Base-by-base conservation (phyloP, 2,888 invertebrate species). In the Xylota sylvarum region DNA sequence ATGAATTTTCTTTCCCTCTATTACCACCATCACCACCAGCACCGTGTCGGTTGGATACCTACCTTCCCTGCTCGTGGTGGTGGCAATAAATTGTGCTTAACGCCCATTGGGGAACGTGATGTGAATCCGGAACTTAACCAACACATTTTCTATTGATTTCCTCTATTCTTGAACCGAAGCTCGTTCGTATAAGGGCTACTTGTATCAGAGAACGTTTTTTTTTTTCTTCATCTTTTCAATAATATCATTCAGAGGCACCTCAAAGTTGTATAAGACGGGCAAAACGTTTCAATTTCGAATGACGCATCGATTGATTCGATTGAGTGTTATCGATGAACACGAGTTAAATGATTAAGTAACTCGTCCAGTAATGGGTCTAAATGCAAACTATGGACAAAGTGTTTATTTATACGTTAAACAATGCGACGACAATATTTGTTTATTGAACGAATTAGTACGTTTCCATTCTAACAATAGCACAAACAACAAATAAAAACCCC, bases 101-200 rank as follows among this genome's bases (percentile, higher is more conserved):
- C 73, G 83, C 83, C 72, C 78, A 46, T 32, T 30, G n/a, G n/a
- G 32, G 14, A 78, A 78, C 83, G 83, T 83, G 83, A 78, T 40
- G 19, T 62, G 78, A 83, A 78, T 83, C 17, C 72, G 72, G 52
- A 73, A 76, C 30, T 3, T 7, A 62, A 19, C 46, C 72, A 52
- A 40, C 40, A 65, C 62, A 77, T 65, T 77, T 43, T 19, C 17
- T 67, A 78, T 78, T 73, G 83, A 73, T 83, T 78, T 73, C 77
- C 77, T 23, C 23, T 77, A 82, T 77, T 58, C 35, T 37, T 50
- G 32, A 37, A 43, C 19, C 48, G 32, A 37, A 43, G 30, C 46
- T 65, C 67, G n/a, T n/a, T 67, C 67, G 17, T 67, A 80, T 60
- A 81, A 74, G 74, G 80, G 74, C 60, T 46, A 40, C 9, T 30